Evolutionary conservation across 2,113 vertebrate species (phyloP).

Genomic region (Manacus vitellinus): DNA sequence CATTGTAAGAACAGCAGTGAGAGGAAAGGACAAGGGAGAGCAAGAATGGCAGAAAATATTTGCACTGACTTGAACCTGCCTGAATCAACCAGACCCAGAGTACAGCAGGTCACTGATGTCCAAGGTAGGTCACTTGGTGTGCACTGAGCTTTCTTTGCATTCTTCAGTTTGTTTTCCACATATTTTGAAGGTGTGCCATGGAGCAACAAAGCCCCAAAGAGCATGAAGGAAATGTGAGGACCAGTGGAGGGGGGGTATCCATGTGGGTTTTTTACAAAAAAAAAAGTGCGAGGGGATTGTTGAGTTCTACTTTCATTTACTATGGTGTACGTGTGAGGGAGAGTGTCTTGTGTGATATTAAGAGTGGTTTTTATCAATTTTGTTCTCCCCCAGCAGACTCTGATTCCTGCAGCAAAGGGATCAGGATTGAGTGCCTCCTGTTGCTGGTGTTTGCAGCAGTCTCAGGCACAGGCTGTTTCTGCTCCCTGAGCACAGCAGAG

Average conservation of each 20-base stretch:
- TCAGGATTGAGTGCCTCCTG: not conserved
- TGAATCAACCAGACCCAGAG: not conserved
- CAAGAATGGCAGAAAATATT: not conserved
- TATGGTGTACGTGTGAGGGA: not conserved
- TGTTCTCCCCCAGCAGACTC: not conserved
- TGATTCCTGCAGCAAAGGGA: not conserved
- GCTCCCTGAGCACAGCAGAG: not conserved
- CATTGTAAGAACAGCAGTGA: not conserved
- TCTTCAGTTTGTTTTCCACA: not conserved
- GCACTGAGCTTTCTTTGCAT: not conserved
- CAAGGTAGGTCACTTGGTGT: not conserved
- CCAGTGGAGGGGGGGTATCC: not conserved
- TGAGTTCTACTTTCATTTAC: not conserved
- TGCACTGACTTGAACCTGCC: not conserved
- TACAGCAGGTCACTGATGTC: not conserved
- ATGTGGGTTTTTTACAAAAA: too few species aligned
- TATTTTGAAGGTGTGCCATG: not conserved
- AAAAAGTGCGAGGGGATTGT: too few species aligned
- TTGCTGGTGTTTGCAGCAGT: not conserved
- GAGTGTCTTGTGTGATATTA: not conserved
- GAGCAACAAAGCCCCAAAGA: not conserved
- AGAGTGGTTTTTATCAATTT: not conserved
- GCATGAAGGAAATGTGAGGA: rapidly evolving
- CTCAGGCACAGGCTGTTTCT: rapidly evolving
- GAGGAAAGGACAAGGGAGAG: not conserved